These are phyloP conservation scores for Zaprionus vittiger DNA, from an alignment of 1,140 invertebrate species.

Conservation along the genomic window DNA sequence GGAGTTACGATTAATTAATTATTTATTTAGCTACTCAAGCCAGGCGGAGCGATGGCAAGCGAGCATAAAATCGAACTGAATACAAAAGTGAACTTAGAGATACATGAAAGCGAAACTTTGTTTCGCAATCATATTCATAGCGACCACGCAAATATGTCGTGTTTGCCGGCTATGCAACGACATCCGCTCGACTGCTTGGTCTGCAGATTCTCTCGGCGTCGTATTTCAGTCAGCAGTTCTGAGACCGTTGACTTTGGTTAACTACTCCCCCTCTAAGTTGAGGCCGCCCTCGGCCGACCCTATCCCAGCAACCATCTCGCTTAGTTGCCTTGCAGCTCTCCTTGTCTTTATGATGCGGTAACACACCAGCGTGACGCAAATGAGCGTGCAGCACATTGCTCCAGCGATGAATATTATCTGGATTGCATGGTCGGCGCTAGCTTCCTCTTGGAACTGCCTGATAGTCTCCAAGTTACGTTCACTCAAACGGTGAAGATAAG, in stretches of 20 bases:
- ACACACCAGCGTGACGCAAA: neutral
- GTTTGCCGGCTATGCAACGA: too few relatives aligned
- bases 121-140: too few relatives aligned
- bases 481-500: neutral
- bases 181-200: too few relatives aligned
- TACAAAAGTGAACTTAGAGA: neutral
- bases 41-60: neutral
- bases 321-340: constrained; percentile 10
- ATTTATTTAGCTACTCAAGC: neutral
- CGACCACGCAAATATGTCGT: too few relatives aligned
- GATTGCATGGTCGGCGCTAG: neutral
- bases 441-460: neutral
- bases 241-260: too few relatives aligned
- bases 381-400: neutral
- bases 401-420: too few relatives aligned
- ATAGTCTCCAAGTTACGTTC: neutral
- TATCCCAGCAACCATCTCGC: constrained; percentile 14
- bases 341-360: constrained; percentile 4
- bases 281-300: constrained; percentile 31
- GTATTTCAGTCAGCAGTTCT: too few relatives aligned
- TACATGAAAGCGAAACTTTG: too few relatives aligned
- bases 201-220: too few relatives aligned
- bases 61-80: neutral
- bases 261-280: constrained; percentile 1
- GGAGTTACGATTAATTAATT: neutral